Evolutionary conservation across 2,888 invertebrate species (phyloP), one percentile per base, ranked within the genome.

Genomic region (Sipha maydis): DNA sequence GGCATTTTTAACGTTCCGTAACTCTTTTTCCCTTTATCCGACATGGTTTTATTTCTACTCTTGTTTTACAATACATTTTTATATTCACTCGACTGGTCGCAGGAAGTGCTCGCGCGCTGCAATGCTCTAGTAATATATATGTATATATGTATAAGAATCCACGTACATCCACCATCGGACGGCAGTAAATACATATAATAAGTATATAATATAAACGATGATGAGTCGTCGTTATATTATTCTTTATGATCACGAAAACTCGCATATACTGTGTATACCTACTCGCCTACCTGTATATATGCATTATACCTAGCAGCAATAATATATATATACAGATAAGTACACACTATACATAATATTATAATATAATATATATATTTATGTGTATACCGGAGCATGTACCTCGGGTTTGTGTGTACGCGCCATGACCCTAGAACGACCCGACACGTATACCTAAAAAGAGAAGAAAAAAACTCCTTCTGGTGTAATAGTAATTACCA

Each of bases 391-490:
- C 4, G 21, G 9, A 7, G 21, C 19, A 21, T 67, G 9, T 25
- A 4, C 14, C 25, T 7, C 0, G 21, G 21, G 61, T 61, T 1
- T 61, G 25, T 69, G 7, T 9, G 69, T 25, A 28, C 25, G 69
- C 48, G 48, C 76, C 61, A 67, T 85, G 75, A 85, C 84, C 84
- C 76, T 67, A 21, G 76, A 77, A 84, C 76, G 84, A 84, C 84
- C 76, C 67, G 76, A 17, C 31, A 61, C 54, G 54, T 84, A 61
- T 11, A 11, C 48, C 41, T 77, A 25, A 34, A 31, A n/a, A 38
- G 17, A 80, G 48, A 34, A 31, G 25, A n/a, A n/a, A 61, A 25
- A 34, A 82, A 38, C 54, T 41, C 38, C 67, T 82, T 28, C 67
- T 3, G 54, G 83, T 8, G 79, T 38, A 73, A 34, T 71, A 71